phyloP scores from a whole-genome alignment of 1,140 invertebrate species.

The Bombus huntii region DNA sequence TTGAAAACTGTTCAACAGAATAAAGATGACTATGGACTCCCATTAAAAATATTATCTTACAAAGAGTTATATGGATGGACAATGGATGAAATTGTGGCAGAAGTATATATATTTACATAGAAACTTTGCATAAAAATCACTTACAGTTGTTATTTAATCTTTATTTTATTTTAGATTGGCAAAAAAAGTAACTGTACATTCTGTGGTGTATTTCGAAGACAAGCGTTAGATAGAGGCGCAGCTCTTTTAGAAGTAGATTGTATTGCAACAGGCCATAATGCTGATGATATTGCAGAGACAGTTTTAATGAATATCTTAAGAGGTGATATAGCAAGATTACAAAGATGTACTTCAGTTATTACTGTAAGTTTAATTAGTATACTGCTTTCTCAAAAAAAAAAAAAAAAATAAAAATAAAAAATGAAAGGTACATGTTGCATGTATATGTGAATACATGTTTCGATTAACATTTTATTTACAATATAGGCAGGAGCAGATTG shows the following conservation, averaged over 20 bases:
- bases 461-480: slow-evolving; percentile 65
- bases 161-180: slow-evolving; percentile 88
- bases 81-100: slow-evolving; percentile 98
- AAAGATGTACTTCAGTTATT: slow-evolving; percentile 94
- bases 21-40: slow-evolving; percentile 95
- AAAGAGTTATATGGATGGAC: slow-evolving; percentile 99
- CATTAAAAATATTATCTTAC: slow-evolving; percentile 98
- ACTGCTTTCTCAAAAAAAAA: slow-evolving; percentile 11
- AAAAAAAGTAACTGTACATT: slow-evolving; percentile 99
- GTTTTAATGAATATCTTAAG: slow-evolving; percentile 98
- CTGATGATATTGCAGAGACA: slow-evolving; percentile 99
- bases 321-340: slow-evolving; percentile 97
- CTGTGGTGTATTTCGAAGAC: slow-evolving; percentile 98
- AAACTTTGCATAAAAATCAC: not conserved
- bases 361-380: slow-evolving; percentile 85
- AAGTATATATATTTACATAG: slow-evolving; percentile 79
- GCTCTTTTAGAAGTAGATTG: slow-evolving; percentile 93
- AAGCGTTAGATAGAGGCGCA: slow-evolving; percentile 97
- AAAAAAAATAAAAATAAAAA: slow-evolving; percentile 18
- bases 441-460: slow-evolving; percentile 15
- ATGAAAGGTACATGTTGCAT: slow-evolving; percentile 17
- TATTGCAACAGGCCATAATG: slow-evolving; percentile 99
- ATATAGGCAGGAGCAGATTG: slow-evolving; percentile 91
- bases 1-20: slow-evolving; percentile 98
- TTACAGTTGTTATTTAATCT: slow-evolving; percentile 8